Evolutionary conservation across 2,888 invertebrate genomes (phyloP), one percentile per base, ranked within the genome.

Genomic region (Hirtodrosophila histrioides): DNA sequence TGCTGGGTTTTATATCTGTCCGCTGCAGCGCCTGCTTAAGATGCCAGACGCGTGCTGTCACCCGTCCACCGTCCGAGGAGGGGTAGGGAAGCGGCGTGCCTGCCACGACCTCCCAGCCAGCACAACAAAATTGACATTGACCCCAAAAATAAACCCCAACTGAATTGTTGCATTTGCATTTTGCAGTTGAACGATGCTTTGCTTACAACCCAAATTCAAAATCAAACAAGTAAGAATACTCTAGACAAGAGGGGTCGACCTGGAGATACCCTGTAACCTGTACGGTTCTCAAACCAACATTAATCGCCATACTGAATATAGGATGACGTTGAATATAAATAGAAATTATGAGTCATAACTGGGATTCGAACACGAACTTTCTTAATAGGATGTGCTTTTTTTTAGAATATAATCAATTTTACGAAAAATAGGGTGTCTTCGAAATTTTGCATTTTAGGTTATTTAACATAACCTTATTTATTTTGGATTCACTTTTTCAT

Each of bases 111-210:
- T 69, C 55, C 27, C 39, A 11, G 35, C 5, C 36, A 58, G 58
- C 72, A 73, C 73, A 75, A 63, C 86, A 74, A 57, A 49, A 60
- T 75, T 82, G 82, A 83, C 86, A 82, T 83, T 82, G 82, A 86
- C 82, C 86, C 72, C 78, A 77, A 75, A 79, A 77, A 39, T n/a
- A 31, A 48, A 40, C 51, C 46, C 51, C 50, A 66, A 33, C 40
- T 35, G 39, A 48, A 50, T 63, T 44, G 49, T 55, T 70, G 70
- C 70, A 70, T 69, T 70, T 53, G 56, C 64, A 56, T 40, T 60
- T 67, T 69, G 69, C 69, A 69, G 51, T 57, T 53, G 23, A 44
- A 11, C 41, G 57, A 56, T 62, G 62, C 44, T 39, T 44, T 12
- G 53, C 46, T 43, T 31, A 48, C 49, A 55, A 55, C 41, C 64